Evolutionary conservation across 2,797 vertebrate species (phyloP).

Genomic region (Anisognathus igniventris): DNA sequence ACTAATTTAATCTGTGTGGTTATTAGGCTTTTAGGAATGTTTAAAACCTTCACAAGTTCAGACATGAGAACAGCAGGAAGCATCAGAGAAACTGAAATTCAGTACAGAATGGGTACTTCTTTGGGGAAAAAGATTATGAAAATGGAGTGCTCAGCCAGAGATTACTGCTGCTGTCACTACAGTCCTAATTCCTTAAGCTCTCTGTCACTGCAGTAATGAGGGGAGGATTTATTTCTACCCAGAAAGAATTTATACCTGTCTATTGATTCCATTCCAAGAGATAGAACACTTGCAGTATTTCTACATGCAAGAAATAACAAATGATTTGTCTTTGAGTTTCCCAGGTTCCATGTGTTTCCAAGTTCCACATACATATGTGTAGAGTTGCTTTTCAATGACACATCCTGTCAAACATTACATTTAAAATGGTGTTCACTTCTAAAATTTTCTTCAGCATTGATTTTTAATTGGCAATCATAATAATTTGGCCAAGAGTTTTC

Average conservation of each 20-base stretch:
- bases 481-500: not conserved
- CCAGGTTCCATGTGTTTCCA: not conserved
- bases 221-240: not conserved
- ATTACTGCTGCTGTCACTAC: not conserved
- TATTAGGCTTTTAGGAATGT: not conserved
- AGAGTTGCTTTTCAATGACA: not conserved
- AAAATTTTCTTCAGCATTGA: not conserved
- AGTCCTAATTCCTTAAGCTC: not conserved
- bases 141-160: not conserved
- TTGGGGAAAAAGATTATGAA: not conserved
- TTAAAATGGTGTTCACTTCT: not conserved
- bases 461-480: not conserved
- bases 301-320: not conserved
- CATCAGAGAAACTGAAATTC: not conserved
- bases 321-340: not conserved
- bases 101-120: not conserved
- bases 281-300: not conserved
- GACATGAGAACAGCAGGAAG: not conserved
- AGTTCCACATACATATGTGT: rapidly evolving
- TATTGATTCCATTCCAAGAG: not conserved
- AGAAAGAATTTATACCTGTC: not conserved
- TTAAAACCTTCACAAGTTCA: not conserved
- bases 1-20: not conserved
- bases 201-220: not conserved
- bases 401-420: not conserved